Evolutionary conservation across 2,113 vertebrate species (phyloP), one percentile per base, ranked within the genome.

Genomic region (Meles meles): DNA sequence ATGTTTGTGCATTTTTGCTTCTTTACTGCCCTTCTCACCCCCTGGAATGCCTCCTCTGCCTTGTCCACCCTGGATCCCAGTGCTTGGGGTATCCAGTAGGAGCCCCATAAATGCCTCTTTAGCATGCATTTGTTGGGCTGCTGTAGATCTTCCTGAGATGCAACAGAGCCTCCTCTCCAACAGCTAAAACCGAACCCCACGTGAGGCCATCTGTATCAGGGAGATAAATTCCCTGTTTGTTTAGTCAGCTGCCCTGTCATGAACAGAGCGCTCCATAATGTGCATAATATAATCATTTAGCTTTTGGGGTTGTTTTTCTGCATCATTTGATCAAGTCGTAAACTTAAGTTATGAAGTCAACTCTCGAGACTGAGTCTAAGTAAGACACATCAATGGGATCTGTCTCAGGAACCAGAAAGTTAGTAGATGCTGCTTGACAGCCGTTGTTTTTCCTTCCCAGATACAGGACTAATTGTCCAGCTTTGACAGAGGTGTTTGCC

Each of bases 281-380:
- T 97, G 96, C 86, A 3, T 98, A 71, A 94, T 86, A n/a, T 85
- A 98, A 97, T 98, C 94, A 44, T 93, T 97, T 96, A 97, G 91
- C 95, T 88, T 98, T 97, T 49, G 37, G 83, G 90, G 82, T 97
- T 94, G 96, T 96, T 98, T 97, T 97, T 96, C 92, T 98, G 96
- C 96, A 81, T 93, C 90, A 21, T 98, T 98, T 98, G 93, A 98
- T 97, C 47, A 76, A 97, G 95, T 97, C 96, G 91, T 98, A 98
- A 98, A 97, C 96, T 94, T 98, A 94, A 98, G 97, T 98, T 98
- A 96, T 94, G 97, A 98, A 97, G 96, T 97, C 97, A 98, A 97
- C 98, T 98, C 97, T 80, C 34, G 94, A 96, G 97, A 98, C 90
- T 87, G 79, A 95, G 49, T 94, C 67, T 93, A 94, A 97, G 95